These are phyloP conservation scores for Pluvialis apricaria DNA, from an alignment of 2,113 vertebrate genomes.

Conservation along the genomic window DNA sequence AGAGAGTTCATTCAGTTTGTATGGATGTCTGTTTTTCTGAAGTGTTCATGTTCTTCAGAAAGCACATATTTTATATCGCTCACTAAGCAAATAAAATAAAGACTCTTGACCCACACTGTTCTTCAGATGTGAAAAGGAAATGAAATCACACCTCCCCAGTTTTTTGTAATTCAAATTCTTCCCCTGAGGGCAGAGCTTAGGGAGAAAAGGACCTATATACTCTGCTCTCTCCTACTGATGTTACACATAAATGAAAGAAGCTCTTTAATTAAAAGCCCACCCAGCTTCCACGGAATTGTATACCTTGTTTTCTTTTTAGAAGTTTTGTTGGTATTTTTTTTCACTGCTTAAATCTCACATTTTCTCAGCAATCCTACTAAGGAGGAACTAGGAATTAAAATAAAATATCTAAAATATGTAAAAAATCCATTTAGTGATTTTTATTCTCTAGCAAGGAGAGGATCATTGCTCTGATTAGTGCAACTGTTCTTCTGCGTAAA, in stretches of 20 bases:
- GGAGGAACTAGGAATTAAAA: not conserved
- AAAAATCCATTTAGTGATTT: not conserved
- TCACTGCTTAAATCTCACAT: not conserved
- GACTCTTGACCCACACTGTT: not conserved
- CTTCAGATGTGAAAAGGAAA: conserved; percentile 21
- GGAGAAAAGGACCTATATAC: not conserved
- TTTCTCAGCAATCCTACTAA: not conserved
- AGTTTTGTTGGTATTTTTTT: not conserved
- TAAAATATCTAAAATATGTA: not conserved
- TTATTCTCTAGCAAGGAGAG: not conserved
- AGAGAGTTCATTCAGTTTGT: not conserved
- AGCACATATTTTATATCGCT: not conserved
- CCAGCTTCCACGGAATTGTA: not conserved
- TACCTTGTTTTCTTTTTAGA: not conserved
- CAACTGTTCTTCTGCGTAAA: not conserved
- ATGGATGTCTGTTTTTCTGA: not conserved
- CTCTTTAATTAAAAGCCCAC: not conserved
- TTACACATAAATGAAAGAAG: not conserved
- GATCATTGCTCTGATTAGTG: not conserved
- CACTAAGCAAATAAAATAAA: conserved; percentile 31
- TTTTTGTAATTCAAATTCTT: conserved; percentile 25
- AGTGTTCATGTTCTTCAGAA: not conserved
- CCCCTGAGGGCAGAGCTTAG: not conserved
- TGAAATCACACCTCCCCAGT: conserved; percentile 12
- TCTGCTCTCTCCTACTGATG: not conserved